phyloP scores from a whole-genome alignment of 2,113 vertebrate species.

The Abramis brama region DNA sequence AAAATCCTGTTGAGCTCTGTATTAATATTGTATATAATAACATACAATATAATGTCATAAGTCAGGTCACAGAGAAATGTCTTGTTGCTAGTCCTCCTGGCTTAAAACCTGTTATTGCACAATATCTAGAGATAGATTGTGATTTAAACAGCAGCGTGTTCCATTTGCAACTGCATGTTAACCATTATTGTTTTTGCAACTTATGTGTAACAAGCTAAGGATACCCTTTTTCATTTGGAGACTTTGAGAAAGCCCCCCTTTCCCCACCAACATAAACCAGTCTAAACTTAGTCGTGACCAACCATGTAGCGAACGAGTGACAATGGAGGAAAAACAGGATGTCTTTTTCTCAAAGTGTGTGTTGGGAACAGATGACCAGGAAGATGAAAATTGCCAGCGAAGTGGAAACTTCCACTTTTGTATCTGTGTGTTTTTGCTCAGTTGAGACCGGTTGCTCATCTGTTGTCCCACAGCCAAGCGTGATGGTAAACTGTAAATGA shows the following conservation, averaged over 20 bases:
- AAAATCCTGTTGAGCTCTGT: too few species aligned
- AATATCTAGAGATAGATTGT: not conserved
- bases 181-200: constrained; percentile 5
- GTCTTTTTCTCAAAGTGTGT: constrained; percentile 87
- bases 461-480: constrained; percentile 61
- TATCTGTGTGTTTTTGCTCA: not conserved
- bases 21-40: not conserved
- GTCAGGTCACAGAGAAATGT: not conserved
- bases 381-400: constrained; percentile 88
- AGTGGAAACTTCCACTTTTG: constrained; percentile 93
- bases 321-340: constrained; percentile 98
- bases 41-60: not conserved
- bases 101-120: not conserved
- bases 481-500: constrained; percentile 71
- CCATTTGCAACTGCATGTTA: not conserved
- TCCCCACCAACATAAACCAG: constrained; percentile 36
- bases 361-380: constrained; percentile 95
- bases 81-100: not conserved
- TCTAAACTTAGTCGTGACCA: constrained; percentile 87
- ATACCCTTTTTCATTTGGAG: not conserved
- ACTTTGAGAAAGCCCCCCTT: not conserved
- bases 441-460: constrained; percentile 25
- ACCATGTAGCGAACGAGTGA: constrained; percentile 81
- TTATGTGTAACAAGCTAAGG: not conserved
- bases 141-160: not conserved